Base-by-base conservation (phyloP, 2,888 invertebrate genomes). In the Calameuta idolon region DNA sequence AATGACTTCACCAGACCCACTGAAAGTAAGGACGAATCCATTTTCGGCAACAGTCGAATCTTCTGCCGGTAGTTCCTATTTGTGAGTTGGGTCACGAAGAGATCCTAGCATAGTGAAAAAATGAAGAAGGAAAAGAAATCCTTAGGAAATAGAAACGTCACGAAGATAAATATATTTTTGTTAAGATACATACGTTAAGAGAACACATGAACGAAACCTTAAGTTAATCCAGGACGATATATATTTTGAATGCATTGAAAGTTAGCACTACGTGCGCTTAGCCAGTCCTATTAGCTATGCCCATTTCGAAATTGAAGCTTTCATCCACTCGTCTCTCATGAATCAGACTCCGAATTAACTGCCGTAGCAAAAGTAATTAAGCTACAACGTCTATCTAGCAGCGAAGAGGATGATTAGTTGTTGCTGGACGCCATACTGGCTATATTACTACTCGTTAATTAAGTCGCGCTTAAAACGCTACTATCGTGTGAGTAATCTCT, bases 1-100 rank as follows among this genome's bases (percentile, higher is more conserved):
- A 77, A 76, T 40, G 76, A 77, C 76, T 76, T 71, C 69, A 80
- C 74, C 40, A 76, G 55, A 33, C 69, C 34, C 34, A 34, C 69
- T n/a, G 23, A 74, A 34, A 34, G 71, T 31, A 73, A 76, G 69
- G 71, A 75, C 69, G 75, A 71, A 30, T 3, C 15, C 71, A 71
- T 71, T 71, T 71, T 31, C 4, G 2, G 33, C 71, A 33, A 71
- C 12, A 15, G 33, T 31, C 31, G 12, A 11, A 12, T 71, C 33
- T 71, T 4, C 15, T 71, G 33, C 12, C 71, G 31, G 31, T 33
- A 31, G 31, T 31, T 31, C 71, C 31, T 33, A 71, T 31, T 5
- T 5, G 15, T 23, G 55, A 55, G 23, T 23, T 4, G 55, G 2
- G 23, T 55, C 55, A 0, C 55, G 9, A 5, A 23, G 5, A 9